A percentile compares a stretch with the other conserved stretches of the same genome.
phyloP scores from a whole-genome alignment of 2,888 invertebrate species.

The Noctuana brunneofusca region DNA sequence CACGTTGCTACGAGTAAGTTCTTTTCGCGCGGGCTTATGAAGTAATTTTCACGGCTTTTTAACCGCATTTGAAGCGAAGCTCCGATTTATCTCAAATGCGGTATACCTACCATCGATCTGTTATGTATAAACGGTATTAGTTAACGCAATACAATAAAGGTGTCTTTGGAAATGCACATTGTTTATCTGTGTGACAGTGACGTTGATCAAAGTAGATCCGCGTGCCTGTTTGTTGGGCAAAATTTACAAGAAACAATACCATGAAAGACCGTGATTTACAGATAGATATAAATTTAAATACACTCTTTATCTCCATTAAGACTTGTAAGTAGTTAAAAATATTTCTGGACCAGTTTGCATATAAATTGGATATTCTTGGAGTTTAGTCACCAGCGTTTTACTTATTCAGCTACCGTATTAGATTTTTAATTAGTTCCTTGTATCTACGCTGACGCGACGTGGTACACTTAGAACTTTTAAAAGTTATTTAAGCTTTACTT shows the following conservation, averaged over 20 bases:
- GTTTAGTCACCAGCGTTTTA: constrained; percentile 28
- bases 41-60: constrained; percentile 12
- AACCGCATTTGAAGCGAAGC: background rate
- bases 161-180: too few species aligned
- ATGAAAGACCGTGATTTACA: too few species aligned
- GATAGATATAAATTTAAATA: background rate
- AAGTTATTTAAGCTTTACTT: constrained; percentile 9
- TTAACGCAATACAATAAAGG: too few species aligned
- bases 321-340: constrained; percentile 25
- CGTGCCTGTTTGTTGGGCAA: too few species aligned
- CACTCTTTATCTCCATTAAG: background rate
- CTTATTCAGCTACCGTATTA: constrained; percentile 30
- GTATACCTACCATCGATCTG: too few species aligned
- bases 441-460: constrained; percentile 7
- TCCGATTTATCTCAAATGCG: background rate
- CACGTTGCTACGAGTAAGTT: constrained; percentile 26
- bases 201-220: too few species aligned
- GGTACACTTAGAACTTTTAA: constrained; percentile 23
- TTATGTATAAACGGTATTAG: too few species aligned
- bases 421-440: constrained; percentile 33
- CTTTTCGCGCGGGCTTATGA: constrained; percentile 11
- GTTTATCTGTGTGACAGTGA: too few species aligned
- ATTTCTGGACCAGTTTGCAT: constrained; percentile 25
- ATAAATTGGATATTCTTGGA: constrained; percentile 32
- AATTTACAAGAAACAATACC: too few species aligned